Evolutionary conservation across 2,888 invertebrate genomes (phyloP).

Genomic region (Cordylochernes scorpioides): DNA sequence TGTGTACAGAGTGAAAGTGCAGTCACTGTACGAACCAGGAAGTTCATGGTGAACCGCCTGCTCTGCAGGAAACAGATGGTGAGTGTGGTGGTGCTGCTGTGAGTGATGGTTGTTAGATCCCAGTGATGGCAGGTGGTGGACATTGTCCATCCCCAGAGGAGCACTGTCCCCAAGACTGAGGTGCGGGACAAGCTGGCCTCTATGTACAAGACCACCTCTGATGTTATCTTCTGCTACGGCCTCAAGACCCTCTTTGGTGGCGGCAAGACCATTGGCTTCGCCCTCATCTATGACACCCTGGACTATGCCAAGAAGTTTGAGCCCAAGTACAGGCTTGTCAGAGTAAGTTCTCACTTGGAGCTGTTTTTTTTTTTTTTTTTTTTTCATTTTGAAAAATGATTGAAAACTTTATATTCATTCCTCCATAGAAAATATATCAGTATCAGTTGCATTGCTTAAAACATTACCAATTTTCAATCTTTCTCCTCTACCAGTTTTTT

Average conservation of each 20-base stretch:
- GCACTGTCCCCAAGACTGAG: constrained; percentile 87
- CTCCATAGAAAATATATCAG: no score
- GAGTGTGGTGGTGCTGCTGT: no score
- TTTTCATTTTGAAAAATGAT: no score
- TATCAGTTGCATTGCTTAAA: no score
- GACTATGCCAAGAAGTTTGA: constrained; percentile 98
- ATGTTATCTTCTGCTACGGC: constrained; percentile 85
- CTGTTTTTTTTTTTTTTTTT: no score
- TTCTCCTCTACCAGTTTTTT: no score
- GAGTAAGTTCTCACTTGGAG: no score
- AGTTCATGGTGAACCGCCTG: constrained; percentile 97
- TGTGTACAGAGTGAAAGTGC: constrained; percentile 33
- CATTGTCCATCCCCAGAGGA: constrained; percentile 82
- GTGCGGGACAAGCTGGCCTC: constrained; percentile 86
- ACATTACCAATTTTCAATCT: no score
- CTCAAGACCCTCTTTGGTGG: constrained; percentile 96
- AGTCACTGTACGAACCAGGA: constrained; percentile 84
- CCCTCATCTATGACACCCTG: constrained; percentile 81
- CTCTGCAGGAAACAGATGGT: constrained; percentile 98
- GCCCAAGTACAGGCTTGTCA: constrained; percentile 78
- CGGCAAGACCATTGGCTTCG: constrained; percentile 93
- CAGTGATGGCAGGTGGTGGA: constrained; percentile 62
- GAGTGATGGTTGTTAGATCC: no score
- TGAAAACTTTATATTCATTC: no score
- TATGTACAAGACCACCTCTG: constrained; percentile 92